phyloP scores from a whole-genome alignment of 2,888 invertebrate species.

The Helleia helle region DNA sequence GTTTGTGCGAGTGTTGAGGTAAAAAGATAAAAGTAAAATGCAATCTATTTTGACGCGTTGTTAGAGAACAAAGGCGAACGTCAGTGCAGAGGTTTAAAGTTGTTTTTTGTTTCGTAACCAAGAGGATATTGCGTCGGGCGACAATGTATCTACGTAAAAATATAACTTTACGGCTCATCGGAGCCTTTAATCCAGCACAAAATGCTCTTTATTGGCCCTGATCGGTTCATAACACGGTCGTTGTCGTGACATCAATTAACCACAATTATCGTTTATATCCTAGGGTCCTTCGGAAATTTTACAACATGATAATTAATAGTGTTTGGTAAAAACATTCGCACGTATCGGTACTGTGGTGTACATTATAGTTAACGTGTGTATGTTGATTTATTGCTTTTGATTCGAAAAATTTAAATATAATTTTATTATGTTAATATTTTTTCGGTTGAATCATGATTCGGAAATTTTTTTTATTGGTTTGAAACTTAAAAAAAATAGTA shows the following conservation, averaged over 20 bases:
- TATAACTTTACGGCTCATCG: slow-evolving; percentile 14
- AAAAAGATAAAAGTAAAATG: slow-evolving; percentile 5
- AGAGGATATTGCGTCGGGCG: slow-evolving; percentile 18
- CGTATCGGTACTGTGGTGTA: no score
- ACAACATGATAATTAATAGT: slow-evolving; percentile 1
- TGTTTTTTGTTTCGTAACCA: slow-evolving; percentile 5
- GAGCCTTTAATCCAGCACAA: slow-evolving; percentile 20
- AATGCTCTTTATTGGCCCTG: slow-evolving; percentile 31
- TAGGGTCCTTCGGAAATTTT: slow-evolving; percentile 7
- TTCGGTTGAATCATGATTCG: no score
- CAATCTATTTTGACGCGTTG: slow-evolving; percentile 11
- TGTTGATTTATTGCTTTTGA: no score
- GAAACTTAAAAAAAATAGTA: no score
- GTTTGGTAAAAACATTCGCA: neutral
- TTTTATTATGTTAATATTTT: no score
- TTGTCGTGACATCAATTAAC: slow-evolving; percentile 44
- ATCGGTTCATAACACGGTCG: slow-evolving; percentile 39
- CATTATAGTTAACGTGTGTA: no score
- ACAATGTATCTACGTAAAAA: slow-evolving; percentile 12
- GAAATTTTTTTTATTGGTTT: no score
- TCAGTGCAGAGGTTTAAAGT: slow-evolving; percentile 4
- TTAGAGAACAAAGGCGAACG: slow-evolving; percentile 12
- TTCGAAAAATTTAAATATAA: no score
- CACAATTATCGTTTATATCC: slow-evolving; percentile 29
- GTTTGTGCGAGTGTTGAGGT: neutral